These are phyloP conservation scores for Rhinopithecus roxellana DNA, from an alignment of 2,113 vertebrate genomes.

Conservation along the genomic window DNA sequence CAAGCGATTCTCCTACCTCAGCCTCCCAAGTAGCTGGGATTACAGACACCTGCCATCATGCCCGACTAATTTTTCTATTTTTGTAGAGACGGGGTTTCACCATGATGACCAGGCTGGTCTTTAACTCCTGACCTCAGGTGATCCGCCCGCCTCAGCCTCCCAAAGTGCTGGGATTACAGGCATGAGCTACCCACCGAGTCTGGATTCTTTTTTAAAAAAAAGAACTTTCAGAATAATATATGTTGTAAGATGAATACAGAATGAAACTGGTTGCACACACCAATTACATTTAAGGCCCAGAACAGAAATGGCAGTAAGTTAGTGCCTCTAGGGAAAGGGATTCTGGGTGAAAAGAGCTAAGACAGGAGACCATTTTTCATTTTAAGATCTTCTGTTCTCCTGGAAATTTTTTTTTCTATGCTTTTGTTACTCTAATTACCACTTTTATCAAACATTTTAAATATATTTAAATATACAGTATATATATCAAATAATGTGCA, in stretches of 20 bases:
- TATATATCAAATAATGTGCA: not conserved
- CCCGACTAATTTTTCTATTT: too few species aligned
- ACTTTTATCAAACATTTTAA: slow-evolving; percentile 14
- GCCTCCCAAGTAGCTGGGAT: too few species aligned
- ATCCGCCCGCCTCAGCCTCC: too few species aligned
- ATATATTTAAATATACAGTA: not conserved
- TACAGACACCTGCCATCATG: too few species aligned
- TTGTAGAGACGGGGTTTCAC: too few species aligned
- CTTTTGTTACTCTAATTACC: not conserved
- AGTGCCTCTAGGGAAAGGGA: not conserved
- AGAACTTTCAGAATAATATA: not conserved
- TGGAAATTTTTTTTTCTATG: not conserved
- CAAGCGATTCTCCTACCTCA: too few species aligned
- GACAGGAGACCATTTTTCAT: not conserved
- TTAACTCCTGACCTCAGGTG: too few species aligned
- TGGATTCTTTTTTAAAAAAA: not conserved
- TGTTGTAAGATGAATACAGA: not conserved
- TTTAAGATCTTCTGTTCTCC: not conserved
- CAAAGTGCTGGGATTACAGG: too few species aligned
- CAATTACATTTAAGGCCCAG: not conserved
- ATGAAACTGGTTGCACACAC: not conserved
- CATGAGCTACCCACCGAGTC: too few species aligned
- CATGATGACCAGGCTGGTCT: too few species aligned
- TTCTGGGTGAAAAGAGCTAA: not conserved
- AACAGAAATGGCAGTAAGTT: not conserved